Evolutionary conservation across 2,888 invertebrate genomes (phyloP), one percentile per base, ranked within the genome.

Genomic region (Agriopis leucophaearia): DNA sequence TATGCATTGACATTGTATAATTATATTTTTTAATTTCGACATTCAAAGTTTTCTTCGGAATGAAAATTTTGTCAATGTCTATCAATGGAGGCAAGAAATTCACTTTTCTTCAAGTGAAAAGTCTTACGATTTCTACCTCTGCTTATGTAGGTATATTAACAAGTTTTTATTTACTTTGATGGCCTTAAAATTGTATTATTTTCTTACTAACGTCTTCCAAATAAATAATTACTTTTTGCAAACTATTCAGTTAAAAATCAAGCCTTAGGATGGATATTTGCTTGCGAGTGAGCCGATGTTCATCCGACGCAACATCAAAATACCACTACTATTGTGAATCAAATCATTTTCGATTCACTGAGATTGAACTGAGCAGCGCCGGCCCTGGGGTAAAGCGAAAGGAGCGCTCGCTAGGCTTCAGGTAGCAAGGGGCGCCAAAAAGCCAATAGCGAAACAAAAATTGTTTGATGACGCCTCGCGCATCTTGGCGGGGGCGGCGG

Each of bases 21-120:
- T 8, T 47, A 1, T 18, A 16, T 9, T 18, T 57, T 67, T 70
- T 47, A 16, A 57, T 64, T 77, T 64, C 75, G 91, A 80, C 91
- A 91, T 91, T 82, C 88, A 85, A 91, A 89, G 83, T 90, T 92
- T 93, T 86, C 77, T 42, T 60, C 76, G 47, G 78, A 92, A 91
- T 47, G 80, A 92, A 93, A 93, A 85, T 90, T 92, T 92, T 90
- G 88, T 75, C 80, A 69, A 88, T 89, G 92, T 89, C 85, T 76
- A 78, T 74, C 65, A 64, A 50, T 52, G 51, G 72, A 85, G 82
- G 88, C 70, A 44, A 66, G 88, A 88, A 90, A 88, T 87, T 82
- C 74, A 80, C 90, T 91, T 92, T 92, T 92, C 90, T 73, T 3
- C 13, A 15, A n/a, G 56, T 79, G 91, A 92, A 92, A 91, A 90